Percentiles rank a stretch among this genome's conserved stretches.
Evolutionary conservation across 2,113 vertebrate genomes (phyloP).

Genomic region (Gallinago jamesoni): DNA sequence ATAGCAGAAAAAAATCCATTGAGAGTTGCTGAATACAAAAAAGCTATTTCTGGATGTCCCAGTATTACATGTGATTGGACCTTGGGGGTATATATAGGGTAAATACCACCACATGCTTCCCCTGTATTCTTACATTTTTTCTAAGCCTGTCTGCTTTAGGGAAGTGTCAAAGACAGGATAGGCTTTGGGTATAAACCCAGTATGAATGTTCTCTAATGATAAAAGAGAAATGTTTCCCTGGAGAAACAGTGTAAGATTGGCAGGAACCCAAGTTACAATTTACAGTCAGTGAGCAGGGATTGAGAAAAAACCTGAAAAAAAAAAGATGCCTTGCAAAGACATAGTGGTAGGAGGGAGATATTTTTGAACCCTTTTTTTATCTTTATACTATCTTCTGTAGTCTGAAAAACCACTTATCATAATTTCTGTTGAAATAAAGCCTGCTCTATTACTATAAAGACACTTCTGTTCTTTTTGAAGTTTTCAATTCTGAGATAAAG

Average conservation of each 20-base stretch:
- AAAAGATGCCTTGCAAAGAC: neutral
- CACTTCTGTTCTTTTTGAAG: neutral
- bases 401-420: neutral
- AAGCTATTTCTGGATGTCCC: neutral
- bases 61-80: neutral
- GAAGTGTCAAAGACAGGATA: neutral
- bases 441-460: neutral
- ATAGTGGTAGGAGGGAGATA: neutral
- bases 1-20: neutral
- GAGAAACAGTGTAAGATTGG: neutral
- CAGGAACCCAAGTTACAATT: neutral
- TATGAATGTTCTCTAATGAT: neutral
- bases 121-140: neutral
- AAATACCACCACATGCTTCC: neutral
- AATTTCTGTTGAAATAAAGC: neutral
- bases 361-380: neutral
- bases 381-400: neutral
- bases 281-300: neutral
- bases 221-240: neutral
- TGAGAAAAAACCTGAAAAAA: neutral
- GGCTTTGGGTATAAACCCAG: neutral
- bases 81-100: neutral
- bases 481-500: neutral
- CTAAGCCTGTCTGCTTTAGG: neutral
- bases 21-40: neutral